These are phyloP conservation scores for Kuschelorhynchus macadamiae DNA, from an alignment of 2,888 invertebrate genomes.

Conservation along the genomic window DNA sequence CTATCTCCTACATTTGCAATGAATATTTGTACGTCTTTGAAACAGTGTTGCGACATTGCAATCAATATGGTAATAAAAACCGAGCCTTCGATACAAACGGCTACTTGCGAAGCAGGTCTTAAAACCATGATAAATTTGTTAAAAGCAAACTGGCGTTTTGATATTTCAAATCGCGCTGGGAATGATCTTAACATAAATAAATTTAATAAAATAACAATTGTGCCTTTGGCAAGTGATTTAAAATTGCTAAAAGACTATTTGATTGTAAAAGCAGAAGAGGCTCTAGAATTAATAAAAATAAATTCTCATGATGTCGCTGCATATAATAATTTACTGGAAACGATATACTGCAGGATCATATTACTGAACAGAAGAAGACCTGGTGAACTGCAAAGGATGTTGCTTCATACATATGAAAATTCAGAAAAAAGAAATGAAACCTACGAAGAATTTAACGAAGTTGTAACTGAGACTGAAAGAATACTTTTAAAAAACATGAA, in stretches of 20 bases:
- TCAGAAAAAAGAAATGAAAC: no score
- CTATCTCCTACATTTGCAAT: slow-evolving; percentile 13
- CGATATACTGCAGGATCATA: no score
- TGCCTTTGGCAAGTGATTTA: slow-evolving; percentile 50
- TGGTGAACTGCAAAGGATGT: no score
- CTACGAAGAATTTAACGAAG: no score
- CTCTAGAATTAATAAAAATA: neutral
- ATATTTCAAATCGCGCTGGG: slow-evolving; percentile 31
- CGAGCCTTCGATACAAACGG: neutral
- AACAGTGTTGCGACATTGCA: slow-evolving; percentile 20
- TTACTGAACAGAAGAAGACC: no score
- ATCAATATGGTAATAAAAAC: slow-evolving; percentile 1
- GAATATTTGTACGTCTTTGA: slow-evolving; percentile 8
- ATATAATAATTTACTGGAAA: no score
- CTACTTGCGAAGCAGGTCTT: slow-evolving; percentile 41
- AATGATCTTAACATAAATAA: slow-evolving; percentile 49
- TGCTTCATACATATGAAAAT: no score
- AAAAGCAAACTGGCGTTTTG: slow-evolving; percentile 43
- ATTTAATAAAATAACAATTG: slow-evolving; percentile 48
- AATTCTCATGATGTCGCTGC: no score
- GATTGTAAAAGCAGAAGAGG: slow-evolving; percentile 19
- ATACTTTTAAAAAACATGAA: no score
- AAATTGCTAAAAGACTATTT: slow-evolving; percentile 5
- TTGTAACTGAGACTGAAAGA: no score
- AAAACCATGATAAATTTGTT: slow-evolving; percentile 51